Conservation (phyloP, 1,140 invertebrate species). For the Antheraea mylitta region DNA sequence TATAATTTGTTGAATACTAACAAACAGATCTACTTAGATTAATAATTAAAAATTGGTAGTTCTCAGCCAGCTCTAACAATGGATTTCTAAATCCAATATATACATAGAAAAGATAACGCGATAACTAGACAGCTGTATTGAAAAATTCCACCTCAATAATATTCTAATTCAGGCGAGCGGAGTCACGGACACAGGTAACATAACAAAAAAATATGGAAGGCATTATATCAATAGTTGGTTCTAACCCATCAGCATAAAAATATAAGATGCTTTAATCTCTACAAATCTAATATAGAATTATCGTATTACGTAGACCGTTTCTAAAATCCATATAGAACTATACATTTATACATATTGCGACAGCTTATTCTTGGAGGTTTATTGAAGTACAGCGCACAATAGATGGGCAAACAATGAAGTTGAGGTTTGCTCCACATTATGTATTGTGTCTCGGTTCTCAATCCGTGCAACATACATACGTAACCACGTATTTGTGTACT, state of each 20-base stretch:
- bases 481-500: background rate
- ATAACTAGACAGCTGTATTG: no score
- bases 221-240: no score
- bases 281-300: slow-evolving; percentile 10
- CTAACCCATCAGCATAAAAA: background rate
- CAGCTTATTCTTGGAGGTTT: slow-evolving; percentile 12
- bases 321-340: background rate
- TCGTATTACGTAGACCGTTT: slow-evolving; percentile 2
- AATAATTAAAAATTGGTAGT: no score
- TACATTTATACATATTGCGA: background rate
- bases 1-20: no score
- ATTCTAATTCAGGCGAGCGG: no score
- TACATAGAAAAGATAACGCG: no score
- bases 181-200: no score
- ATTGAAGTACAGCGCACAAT: slow-evolving; percentile 13
- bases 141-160: no score
- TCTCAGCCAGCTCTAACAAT: no score
- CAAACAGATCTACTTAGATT: no score
- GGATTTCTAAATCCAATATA: no score
- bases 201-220: no score
- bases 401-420: slow-evolving; percentile 11
- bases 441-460: slow-evolving; percentile 7
- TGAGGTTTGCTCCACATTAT: slow-evolving; percentile 8
- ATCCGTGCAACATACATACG: background rate
- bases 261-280: background rate